Evolutionary conservation across 2,888 invertebrate species (phyloP).

Genomic region (Atrina japonica): DNA sequence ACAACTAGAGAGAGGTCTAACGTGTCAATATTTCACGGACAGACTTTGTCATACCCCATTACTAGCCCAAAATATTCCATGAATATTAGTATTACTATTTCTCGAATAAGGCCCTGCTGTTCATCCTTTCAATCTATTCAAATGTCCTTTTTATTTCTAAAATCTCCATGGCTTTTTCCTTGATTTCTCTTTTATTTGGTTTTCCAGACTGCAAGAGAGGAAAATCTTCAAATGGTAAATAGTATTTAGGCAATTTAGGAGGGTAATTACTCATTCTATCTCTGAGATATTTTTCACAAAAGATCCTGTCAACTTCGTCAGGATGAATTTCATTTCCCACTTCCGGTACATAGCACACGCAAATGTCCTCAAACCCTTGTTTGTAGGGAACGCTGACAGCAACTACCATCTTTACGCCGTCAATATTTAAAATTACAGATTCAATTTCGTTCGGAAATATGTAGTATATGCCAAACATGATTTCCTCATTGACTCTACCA

Average conservation of each 20-base stretch:
- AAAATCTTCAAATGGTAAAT: conserved; percentile 16
- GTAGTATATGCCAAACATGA: conserved; percentile 19
- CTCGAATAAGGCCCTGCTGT: no score
- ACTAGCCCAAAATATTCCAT: no score
- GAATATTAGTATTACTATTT: no score
- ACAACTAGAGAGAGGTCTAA: no score
- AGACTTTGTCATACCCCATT: no score
- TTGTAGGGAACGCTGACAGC: conserved; percentile 27
- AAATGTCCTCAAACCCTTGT: conserved; percentile 30
- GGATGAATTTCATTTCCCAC: neutral
- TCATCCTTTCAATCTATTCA: no score
- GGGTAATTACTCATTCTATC: neutral
- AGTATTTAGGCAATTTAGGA: conserved; percentile 27
- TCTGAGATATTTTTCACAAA: conserved; percentile 4
- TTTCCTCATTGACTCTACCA: conserved; percentile 29
- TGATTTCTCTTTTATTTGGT: conserved; percentile 9
- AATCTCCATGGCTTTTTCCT: no score
- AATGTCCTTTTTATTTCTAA: no score
- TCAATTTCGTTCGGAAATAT: conserved; percentile 23
- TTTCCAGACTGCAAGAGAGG: conserved; percentile 23
- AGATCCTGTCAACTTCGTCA: conserved; percentile 19
- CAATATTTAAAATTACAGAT: conserved; percentile 14
- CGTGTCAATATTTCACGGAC: no score
- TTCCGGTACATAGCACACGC: conserved; percentile 22
- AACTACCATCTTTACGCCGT: conserved; percentile 1